Evolutionary conservation across 2,888 invertebrate genomes (phyloP).

Genomic region (Chromoteleia sp.): DNA sequence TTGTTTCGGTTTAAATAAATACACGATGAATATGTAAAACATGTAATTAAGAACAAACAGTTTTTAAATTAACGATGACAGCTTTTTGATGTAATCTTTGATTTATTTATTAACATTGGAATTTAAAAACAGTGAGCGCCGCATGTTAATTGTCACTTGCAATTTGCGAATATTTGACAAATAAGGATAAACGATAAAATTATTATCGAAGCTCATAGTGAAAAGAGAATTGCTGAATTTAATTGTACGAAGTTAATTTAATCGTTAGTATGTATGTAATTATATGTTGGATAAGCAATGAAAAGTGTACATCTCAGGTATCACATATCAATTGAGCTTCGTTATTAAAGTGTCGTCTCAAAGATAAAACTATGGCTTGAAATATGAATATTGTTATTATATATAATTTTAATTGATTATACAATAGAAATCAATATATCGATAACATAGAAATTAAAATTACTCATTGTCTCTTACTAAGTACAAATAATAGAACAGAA

Average conservation of each 20-base stretch:
- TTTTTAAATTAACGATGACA: too few relatives aligned
- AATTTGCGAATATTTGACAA: constrained; percentile 12
- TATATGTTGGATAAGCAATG: constrained; percentile 6
- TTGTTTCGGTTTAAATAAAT: too few relatives aligned
- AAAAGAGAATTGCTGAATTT: background rate
- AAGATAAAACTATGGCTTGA: background rate
- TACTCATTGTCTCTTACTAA: too few relatives aligned
- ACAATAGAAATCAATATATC: background rate
- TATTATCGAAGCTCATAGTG: background rate
- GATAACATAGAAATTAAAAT: too few relatives aligned
- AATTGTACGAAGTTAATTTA: constrained; percentile 14
- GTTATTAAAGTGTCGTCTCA: constrained; percentile 6
- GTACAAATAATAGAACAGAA: too few relatives aligned
- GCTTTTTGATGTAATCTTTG: too few relatives aligned
- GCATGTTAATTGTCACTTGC: too few relatives aligned
- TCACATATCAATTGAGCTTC: constrained; percentile 36
- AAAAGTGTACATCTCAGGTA: constrained; percentile 21
- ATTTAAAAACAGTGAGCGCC: too few relatives aligned
- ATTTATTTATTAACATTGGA: too few relatives aligned
- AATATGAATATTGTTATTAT: too few relatives aligned
- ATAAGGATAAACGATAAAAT: background rate
- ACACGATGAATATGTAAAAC: too few relatives aligned
- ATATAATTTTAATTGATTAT: background rate
- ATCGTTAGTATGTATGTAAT: constrained; percentile 32
- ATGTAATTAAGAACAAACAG: too few relatives aligned